Percentiles rank a stretch among this genome's conserved stretches.
Conservation (phyloP, 2,888 invertebrate species). For the Drosophila percnosoma region DNA sequence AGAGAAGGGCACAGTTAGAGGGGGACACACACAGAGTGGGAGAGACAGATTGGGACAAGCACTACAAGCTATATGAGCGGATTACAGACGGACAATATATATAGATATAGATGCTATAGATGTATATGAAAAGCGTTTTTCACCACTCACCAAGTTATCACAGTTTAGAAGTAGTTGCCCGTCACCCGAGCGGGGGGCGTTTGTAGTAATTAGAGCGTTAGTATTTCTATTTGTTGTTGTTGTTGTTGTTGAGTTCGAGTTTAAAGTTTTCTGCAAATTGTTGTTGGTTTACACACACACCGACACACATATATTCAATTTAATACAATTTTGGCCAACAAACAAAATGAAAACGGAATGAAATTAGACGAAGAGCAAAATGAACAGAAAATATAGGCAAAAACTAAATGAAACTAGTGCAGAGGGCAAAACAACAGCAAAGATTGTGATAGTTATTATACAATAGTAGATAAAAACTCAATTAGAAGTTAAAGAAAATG, state of each 20-base stretch:
- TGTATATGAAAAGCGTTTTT: slow-evolving; percentile 39
- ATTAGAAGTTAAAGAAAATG: slow-evolving; percentile 14
- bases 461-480: slow-evolving; percentile 8
- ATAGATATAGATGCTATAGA: slow-evolving; percentile 1
- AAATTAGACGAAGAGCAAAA: slow-evolving; percentile 45
- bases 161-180: slow-evolving; percentile 83
- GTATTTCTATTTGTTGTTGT: slow-evolving; percentile 71
- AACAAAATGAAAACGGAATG: slow-evolving; percentile 48
- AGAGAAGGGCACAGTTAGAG: neutral
- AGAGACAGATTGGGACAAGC: slow-evolving; percentile 10
- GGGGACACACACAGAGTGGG: neutral
- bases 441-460: slow-evolving; percentile 8
- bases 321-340: slow-evolving; percentile 19
- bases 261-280: slow-evolving; percentile 83
- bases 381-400: slow-evolving; percentile 28
- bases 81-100: slow-evolving; percentile 28
- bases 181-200: slow-evolving; percentile 83
- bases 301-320: slow-evolving; percentile 39
- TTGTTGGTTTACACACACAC: slow-evolving; percentile 36
- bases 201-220: slow-evolving; percentile 82
- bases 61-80: slow-evolving; percentile 35
- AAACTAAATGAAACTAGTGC: slow-evolving; percentile 22
- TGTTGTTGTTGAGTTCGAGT: slow-evolving; percentile 72
- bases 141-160: slow-evolving; percentile 85
- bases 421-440: slow-evolving; percentile 2